Base-by-base conservation (phyloP, 1,140 invertebrate species). In the Drosophila mojavensis region DNA sequence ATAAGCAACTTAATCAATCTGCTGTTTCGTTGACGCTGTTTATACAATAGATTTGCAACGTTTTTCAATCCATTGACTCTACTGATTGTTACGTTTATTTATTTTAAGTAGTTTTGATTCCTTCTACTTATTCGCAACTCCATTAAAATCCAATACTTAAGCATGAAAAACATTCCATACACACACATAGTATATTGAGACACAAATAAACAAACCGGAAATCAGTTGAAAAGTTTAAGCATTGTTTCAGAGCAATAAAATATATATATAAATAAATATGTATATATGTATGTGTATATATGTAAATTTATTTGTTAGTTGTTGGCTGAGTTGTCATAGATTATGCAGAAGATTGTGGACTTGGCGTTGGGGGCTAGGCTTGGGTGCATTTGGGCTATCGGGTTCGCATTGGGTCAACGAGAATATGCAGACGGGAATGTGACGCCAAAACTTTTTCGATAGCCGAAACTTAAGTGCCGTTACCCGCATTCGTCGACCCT, bases 381-480 rank as follows among this genome's bases (percentile, higher is more conserved):
- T 48, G 39, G 61, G n/a, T 30, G 47, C 17, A 20, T 69, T 33
- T 20, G n/a, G 55, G 15, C 28, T 61, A 73, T 61, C 56, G 10
- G 33, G 64, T 33, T 9, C 56, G 33, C 70, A 68, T 47, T 61
- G 70, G 70, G 70, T 73, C 70, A 75, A 75, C 26, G 58, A 69
- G 71, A 69, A 26, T 62, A 39, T 69, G 72, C 66, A 70, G 59
- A 75, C 60, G 62, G 62, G 67, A 55, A 70, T 50, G 54, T 53
- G 66, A 75, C 71, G 72, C 66, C 65, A 78, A 78, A 78, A 78
- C 56, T 78, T 78, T 78, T 62, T 55, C 76, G 76, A 78, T 78
- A 78, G 76, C 67, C 61, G 41, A 62, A 75, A 78, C 74, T 73
- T 76, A 76, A 76, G 68, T 72, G 56, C 43, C 43, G n/a, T 4